A percentile compares a stretch with the other conserved stretches of the same genome.
Evolutionary conservation across 2,888 invertebrate species (phyloP).

Genomic region (Nomada ruficornis): DNA sequence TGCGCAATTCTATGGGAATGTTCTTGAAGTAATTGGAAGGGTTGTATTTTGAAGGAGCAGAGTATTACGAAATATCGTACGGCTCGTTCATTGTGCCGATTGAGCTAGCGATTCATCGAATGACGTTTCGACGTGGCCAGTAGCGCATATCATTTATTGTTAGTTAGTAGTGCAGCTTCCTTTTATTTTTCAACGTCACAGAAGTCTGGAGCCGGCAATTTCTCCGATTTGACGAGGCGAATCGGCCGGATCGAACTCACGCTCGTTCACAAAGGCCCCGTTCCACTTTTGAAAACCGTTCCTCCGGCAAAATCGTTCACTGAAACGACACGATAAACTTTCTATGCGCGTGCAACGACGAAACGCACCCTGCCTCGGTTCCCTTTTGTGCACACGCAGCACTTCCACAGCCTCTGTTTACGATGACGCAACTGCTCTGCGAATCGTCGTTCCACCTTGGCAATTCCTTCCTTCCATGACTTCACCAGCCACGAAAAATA

Average conservation of each 20-base stretch:
- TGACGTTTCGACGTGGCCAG: too few relatives aligned
- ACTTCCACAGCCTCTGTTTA: constrained; percentile 8
- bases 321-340: constrained; percentile 37
- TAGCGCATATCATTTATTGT: too few relatives aligned
- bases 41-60: too few relatives aligned
- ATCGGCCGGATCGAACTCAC: constrained; percentile 21
- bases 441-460: constrained; percentile 20
- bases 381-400: constrained; percentile 30
- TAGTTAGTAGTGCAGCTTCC: too few relatives aligned
- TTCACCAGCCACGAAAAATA: too few relatives aligned
- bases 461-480: background rate
- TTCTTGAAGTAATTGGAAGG: too few relatives aligned
- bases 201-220: background rate
- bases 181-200: too few relatives aligned
- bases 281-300: constrained; percentile 34
- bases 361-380: constrained; percentile 17
- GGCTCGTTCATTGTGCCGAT: too few relatives aligned
- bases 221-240: constrained; percentile 26
- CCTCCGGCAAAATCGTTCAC: constrained; percentile 30
- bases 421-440: constrained; percentile 32
- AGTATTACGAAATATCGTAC: too few relatives aligned
- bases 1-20: too few relatives aligned
- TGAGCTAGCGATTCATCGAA: too few relatives aligned
- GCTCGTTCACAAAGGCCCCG: constrained; percentile 22
- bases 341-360: constrained; percentile 29